These are phyloP conservation scores for Heterodera filipjevi DNA, from an alignment of 2,888 invertebrate genomes.

Conservation along the genomic window DNA sequence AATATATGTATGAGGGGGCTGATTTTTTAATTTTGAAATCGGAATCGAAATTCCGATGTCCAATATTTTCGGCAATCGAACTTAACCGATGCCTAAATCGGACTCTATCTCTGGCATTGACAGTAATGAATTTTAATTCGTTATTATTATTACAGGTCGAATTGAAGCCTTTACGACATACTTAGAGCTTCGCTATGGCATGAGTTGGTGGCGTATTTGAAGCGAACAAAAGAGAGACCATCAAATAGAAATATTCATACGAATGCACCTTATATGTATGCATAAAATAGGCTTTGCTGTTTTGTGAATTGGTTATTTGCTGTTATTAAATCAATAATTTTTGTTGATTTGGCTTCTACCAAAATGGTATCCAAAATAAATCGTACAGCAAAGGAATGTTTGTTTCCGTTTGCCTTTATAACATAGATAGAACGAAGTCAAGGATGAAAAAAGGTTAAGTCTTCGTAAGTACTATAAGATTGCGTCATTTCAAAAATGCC, in stretches of 20 bases:
- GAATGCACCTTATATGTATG: not conserved
- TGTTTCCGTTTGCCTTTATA: too few relatives aligned
- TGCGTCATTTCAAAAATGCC: too few relatives aligned
- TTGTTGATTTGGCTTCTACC: too few relatives aligned
- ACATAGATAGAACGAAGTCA: too few relatives aligned
- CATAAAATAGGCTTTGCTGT: not conserved
- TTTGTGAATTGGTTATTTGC: not conserved
- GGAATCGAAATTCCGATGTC: too few relatives aligned
- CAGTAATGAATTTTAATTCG: constrained; percentile 18
- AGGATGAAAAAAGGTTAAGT: too few relatives aligned
- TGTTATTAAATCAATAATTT: constrained; percentile 17
- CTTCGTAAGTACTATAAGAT: too few relatives aligned
- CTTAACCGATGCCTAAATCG: too few relatives aligned
- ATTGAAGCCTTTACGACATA: constrained; percentile 63
- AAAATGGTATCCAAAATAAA: too few relatives aligned
- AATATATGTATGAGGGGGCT: constrained; percentile 16
- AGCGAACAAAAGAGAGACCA: not conserved
- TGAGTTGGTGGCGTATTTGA: constrained; percentile 64
- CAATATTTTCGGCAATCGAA: too few relatives aligned
- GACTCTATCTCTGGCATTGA: not conserved
- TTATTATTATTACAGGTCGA: constrained; percentile 4
- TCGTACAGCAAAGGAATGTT: too few relatives aligned
- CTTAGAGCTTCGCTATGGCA: constrained; percentile 55
- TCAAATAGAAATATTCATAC: constrained; percentile 1
- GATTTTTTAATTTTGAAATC: too few relatives aligned